Percentiles rank a stretch among this genome's conserved stretches.
These are phyloP conservation scores for Glyphotaelius pellucidus DNA, from an alignment of 2,888 invertebrate species.

Conservation along the genomic window DNA sequence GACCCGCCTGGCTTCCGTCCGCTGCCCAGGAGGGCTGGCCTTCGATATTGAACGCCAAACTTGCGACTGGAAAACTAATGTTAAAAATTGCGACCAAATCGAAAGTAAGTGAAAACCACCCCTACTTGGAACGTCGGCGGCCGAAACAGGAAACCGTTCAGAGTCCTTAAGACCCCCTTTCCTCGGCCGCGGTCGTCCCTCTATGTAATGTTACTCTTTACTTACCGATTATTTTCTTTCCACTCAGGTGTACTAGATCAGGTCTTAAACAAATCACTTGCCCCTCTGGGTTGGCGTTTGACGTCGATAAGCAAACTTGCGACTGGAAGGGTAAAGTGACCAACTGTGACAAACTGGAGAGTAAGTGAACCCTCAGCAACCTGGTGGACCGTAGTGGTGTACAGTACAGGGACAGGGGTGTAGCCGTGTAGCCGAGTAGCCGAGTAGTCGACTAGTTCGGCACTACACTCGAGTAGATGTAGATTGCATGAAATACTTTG, in stretches of 20 bases:
- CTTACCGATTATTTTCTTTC: constrained; percentile 77
- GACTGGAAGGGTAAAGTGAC: constrained; percentile 99
- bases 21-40: constrained; percentile 93
- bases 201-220: constrained; percentile 65
- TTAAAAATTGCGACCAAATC: constrained; percentile 95
- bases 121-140: constrained; percentile 40
- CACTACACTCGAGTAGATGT: constrained; percentile 60
- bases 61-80: constrained; percentile 97
- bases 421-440: constrained; percentile 67
- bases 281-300: constrained; percentile 97
- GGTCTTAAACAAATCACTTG: constrained; percentile 98
- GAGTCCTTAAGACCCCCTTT: not conserved
- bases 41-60: constrained; percentile 97
- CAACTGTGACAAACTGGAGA: constrained; percentile 97
- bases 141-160: not conserved
- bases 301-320: constrained; percentile 98
- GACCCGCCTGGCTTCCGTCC: constrained; percentile 91
- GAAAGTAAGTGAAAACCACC: constrained; percentile 88
- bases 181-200: constrained; percentile 45
- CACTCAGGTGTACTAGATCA: constrained; percentile 93
- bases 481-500: constrained; percentile 61
- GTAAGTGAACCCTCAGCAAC: constrained; percentile 81
- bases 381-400: constrained; percentile 71
- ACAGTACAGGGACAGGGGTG: constrained; percentile 73
- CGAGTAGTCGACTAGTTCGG: constrained; percentile 41